A percentile compares a stretch with the other conserved stretches of the same genome.
Evolutionary conservation across 2,113 vertebrate genomes (phyloP).

Genomic region (Agapornis roseicollis): DNA sequence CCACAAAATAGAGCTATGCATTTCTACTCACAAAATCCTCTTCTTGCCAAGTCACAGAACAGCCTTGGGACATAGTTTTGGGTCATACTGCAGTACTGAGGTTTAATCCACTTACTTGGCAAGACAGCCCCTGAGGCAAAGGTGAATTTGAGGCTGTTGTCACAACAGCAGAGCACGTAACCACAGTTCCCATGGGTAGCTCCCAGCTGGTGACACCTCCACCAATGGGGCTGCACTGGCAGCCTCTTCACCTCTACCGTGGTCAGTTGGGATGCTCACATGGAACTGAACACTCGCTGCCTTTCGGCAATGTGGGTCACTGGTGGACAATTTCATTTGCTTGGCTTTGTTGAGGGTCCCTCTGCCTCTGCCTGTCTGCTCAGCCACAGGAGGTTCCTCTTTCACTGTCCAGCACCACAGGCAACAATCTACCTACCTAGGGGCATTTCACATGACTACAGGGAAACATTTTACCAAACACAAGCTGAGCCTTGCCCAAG

Average conservation of each 20-base stretch:
- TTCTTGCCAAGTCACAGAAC: no score
- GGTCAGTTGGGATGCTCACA: neutral
- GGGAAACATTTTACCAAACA: no score
- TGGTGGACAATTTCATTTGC: neutral
- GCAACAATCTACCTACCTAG: no score
- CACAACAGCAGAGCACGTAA: neutral
- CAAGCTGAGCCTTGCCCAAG: no score
- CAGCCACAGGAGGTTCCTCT: neutral
- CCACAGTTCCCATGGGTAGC: neutral
- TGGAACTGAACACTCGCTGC: neutral
- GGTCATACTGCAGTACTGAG: neutral
- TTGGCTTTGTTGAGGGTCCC: neutral
- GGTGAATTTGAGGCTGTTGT: neutral
- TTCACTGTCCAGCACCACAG: neutral
- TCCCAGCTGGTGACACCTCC: neutral
- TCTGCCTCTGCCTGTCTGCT: neutral
- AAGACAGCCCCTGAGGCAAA: neutral
- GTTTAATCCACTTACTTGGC: neutral
- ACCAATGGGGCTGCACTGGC: neutral
- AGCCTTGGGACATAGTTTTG: neutral
- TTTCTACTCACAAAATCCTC: no score
- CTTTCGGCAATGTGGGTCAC: neutral
- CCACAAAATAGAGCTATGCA: no score
- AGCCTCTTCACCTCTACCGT: neutral
- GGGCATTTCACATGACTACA: no score